phyloP scores from a whole-genome alignment of 2,888 invertebrate species.

The Trisateles emortualis region DNA sequence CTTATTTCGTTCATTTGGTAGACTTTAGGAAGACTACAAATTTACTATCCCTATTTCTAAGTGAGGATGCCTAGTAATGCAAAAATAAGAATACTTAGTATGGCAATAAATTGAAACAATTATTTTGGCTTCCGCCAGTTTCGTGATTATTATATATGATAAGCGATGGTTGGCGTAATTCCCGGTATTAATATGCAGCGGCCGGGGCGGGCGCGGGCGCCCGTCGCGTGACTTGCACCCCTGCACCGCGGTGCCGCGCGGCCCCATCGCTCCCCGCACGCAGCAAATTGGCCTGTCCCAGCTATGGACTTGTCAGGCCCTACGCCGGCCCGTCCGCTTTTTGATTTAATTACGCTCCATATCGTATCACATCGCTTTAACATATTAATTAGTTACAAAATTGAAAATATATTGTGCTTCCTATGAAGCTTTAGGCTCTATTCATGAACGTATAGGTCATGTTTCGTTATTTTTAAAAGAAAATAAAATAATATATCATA shows the following conservation, averaged over 20 bases:
- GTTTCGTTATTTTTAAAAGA: no score
- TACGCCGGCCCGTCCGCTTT: constrained; percentile 23
- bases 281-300: constrained; percentile 48
- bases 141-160: constrained; percentile 38
- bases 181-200: constrained; percentile 50
- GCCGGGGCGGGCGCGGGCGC: constrained; percentile 38
- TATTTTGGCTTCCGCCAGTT: constrained; percentile 6
- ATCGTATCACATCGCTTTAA: constrained; percentile 32
- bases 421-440: not conserved
- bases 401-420: constrained; percentile 26
- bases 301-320: constrained; percentile 45
- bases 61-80: not conserved
- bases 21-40: not conserved
- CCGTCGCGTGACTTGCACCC: constrained; percentile 70
- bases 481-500: not conserved
- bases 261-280: constrained; percentile 52
- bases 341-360: constrained; percentile 45
- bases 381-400: constrained; percentile 37
- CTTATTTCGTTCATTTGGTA: not conserved
- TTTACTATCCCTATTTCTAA: no score
- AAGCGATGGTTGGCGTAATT: constrained; percentile 36
- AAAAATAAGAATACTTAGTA: constrained; percentile 8
- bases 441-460: not conserved
- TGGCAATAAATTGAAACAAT: constrained; percentile 23
- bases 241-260: constrained; percentile 28